A percentile compares a stretch with the other conserved stretches of the same genome.
Conservation (phyloP, 1,140 invertebrate genomes). For the Drosophila equinoxialis region DNA sequence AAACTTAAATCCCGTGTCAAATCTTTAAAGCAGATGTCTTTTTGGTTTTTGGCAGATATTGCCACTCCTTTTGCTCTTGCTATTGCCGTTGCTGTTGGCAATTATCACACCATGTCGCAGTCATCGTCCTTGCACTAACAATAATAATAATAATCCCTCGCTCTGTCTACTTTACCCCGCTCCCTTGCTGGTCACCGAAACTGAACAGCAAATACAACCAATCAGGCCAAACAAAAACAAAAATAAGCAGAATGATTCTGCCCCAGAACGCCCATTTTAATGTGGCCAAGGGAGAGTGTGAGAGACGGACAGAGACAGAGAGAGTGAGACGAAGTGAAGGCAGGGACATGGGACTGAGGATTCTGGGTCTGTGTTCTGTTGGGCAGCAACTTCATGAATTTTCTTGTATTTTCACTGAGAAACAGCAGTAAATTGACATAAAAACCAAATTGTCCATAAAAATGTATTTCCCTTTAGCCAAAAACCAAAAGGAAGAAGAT, state of each 20-base stretch:
- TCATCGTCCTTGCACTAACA: constrained; percentile 57
- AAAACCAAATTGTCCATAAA: constrained; percentile 82
- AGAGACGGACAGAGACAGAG: background rate
- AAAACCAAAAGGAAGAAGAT: constrained; percentile 41
- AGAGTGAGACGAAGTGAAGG: background rate
- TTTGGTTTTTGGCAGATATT: constrained; percentile 21
- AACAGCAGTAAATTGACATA: constrained; percentile 81
- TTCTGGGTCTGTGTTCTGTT: constrained; percentile 38
- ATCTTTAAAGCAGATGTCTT: constrained; percentile 60
- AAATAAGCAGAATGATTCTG: constrained; percentile 39
- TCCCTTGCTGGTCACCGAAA: constrained; percentile 21
- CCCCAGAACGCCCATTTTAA: constrained; percentile 75
- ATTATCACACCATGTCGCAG: constrained; percentile 80
- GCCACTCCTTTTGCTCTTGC: background rate
- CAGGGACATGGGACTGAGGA: background rate
- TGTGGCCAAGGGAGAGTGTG: constrained; percentile 42
- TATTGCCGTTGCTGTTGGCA: constrained; percentile 56
- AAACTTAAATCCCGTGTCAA: constrained; percentile 56
- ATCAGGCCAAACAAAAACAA: constrained; percentile 50
- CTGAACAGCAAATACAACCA: constrained; percentile 66
- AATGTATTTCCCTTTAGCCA: constrained; percentile 79
- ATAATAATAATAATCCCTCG: constrained; percentile 44
- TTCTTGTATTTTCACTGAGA: constrained; percentile 75
- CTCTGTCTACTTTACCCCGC: background rate
- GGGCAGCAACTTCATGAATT: constrained; percentile 73